Base-by-base conservation (phyloP, 2,797 vertebrate genomes). In the Margarornis squamiger region DNA sequence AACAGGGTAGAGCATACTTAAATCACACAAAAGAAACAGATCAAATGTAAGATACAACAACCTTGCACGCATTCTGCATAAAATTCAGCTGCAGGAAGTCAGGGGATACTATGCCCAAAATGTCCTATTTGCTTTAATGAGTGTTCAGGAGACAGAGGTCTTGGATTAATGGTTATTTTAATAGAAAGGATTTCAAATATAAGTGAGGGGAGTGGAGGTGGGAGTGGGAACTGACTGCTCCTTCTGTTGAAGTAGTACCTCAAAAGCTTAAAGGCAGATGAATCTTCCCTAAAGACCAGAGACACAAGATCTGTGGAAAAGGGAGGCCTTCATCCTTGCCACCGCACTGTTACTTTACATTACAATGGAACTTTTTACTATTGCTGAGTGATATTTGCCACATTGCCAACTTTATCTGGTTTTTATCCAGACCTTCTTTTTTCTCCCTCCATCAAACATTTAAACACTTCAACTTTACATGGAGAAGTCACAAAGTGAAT, bases 401-500 rank as follows among this genome's bases (percentile, higher is more conserved):
- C 13, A 19, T 55, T 76, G 32, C 6, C n/a, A 49, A 48, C 3
- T 26, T 55, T 26, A 68, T 5, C 5, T 39, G 22, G 1, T 11
- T 87, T 90, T 80, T 26, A 51, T 38, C 6, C 14, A 43, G n/a
- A 8, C 2, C 1, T 20, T 57, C 36, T 14, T 41, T 15, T 36
- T 32, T 3, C 2, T 11, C 3, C 12, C 4, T 3, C 1, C 10
- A 41, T n/a, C 7, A 85, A 52, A 45, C 0, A 14, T 65, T 84
- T 70, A 51, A 85, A 54, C 23, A 59, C 23, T 22, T 90, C 36
- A 76, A 32, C 16, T 38, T 65, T 61, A 43, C 12, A 26, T 15
- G 21, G 3, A 52, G 24, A 51, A 39, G 36, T 59, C n/a, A 59
- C 14, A 65, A 65, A 90, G 14, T 34, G 15, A n/a, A 34, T 76